These are phyloP conservation scores for Tamias sibiricus DNA, from an alignment of 2,113 vertebrate genomes.

Conservation along the genomic window DNA sequence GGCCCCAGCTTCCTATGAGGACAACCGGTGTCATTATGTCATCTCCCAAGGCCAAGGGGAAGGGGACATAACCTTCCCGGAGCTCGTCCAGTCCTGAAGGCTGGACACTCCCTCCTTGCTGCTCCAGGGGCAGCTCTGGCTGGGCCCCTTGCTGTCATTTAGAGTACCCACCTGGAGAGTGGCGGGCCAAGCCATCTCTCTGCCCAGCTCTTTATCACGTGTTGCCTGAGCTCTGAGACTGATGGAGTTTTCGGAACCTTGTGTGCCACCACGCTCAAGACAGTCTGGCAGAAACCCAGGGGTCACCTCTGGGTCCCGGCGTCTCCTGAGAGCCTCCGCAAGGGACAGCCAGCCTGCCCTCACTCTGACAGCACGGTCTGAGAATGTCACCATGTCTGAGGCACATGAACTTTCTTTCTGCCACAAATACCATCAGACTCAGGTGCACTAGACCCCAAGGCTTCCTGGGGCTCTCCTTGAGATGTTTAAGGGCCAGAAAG, in stretches of 20 bases:
- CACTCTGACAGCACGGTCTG: accelerated
- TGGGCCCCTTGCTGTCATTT: accelerated
- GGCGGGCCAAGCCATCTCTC: background rate
- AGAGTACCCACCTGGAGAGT: background rate
- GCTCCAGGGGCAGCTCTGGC: background rate
- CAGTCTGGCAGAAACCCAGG: accelerated
- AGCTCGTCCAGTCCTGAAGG: accelerated
- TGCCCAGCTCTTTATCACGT: background rate
- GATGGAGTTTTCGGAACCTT: background rate
- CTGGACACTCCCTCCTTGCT: no score
- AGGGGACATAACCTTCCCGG: no score
- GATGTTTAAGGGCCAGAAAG: background rate
- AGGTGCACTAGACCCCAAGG: background rate
- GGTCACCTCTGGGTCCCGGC: background rate
- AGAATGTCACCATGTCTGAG: background rate
- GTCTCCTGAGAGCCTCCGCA: background rate
- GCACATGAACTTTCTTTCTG: background rate
- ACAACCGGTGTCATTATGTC: accelerated
- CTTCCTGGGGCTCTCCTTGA: background rate
- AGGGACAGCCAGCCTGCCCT: background rate
- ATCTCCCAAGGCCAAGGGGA: no score
- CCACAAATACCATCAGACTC: background rate
- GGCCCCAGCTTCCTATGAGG: no score
- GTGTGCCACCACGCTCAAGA: background rate
- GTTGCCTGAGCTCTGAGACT: background rate